These are phyloP conservation scores for Danio albolineatus DNA, from an alignment of 2,797 vertebrate species.

Conservation along the genomic window DNA sequence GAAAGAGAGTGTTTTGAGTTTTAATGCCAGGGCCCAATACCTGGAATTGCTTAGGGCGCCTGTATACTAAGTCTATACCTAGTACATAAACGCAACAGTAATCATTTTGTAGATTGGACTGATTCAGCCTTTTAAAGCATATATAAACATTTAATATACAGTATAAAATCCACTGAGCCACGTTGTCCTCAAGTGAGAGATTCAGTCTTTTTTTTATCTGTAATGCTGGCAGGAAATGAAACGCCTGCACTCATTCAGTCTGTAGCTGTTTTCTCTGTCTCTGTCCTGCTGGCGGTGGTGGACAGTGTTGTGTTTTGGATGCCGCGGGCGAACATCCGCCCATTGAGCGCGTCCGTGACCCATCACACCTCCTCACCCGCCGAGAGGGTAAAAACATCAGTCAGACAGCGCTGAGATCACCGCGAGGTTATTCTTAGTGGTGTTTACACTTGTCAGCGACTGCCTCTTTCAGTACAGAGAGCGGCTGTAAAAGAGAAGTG, in stretches of 20 bases:
- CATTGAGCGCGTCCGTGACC: constrained; percentile 62
- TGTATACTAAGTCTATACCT: too few species aligned
- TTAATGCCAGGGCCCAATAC: too few species aligned
- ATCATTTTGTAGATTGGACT: too few species aligned
- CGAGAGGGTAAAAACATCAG: constrained; percentile 71
- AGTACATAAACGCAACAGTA: too few species aligned
- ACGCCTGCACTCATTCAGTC: constrained; percentile 15
- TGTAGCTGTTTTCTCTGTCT: constrained; percentile 22
- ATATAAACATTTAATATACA: too few species aligned
- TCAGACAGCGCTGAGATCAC: constrained; percentile 56
- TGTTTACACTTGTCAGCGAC: constrained; percentile 42
- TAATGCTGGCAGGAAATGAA: constrained; percentile 31
- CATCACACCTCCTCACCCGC: constrained; percentile 66
- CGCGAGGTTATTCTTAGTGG: constrained; percentile 73
- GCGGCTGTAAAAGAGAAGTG: neutral
- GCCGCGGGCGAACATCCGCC: constrained; percentile 55
- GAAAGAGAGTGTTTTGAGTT: too few species aligned
- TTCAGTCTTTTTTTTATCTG: constrained; percentile 3
- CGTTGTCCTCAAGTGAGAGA: neutral
- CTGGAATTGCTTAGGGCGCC: too few species aligned
- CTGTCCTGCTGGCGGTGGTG: constrained; percentile 18
- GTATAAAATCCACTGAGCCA: neutral
- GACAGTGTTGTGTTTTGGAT: constrained; percentile 59
- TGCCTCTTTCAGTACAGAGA: neutral
- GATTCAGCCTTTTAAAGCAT: too few species aligned